A percentile compares a stretch with the other conserved stretches of the same genome.
These are phyloP conservation scores for Steinernema scapterisci DNA, from an alignment of 2,888 invertebrate genomes.

Conservation along the genomic window DNA sequence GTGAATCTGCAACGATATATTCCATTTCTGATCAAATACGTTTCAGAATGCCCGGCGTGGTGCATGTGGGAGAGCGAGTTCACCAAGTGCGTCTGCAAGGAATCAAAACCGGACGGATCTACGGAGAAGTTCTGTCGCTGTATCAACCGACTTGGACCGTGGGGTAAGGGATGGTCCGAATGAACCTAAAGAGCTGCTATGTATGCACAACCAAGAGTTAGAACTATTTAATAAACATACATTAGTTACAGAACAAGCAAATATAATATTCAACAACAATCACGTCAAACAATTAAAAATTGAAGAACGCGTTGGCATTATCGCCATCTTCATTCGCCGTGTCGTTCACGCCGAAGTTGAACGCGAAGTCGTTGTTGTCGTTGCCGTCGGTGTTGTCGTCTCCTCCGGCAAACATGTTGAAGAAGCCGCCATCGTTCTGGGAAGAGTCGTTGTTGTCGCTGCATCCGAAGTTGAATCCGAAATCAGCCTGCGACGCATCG, in stretches of 20 bases:
- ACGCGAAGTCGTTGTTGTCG: not conserved
- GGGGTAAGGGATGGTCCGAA: not conserved
- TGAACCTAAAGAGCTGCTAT: too few relatives aligned
- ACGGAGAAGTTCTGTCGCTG: not conserved
- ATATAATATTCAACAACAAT: not conserved
- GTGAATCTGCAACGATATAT: too few relatives aligned
- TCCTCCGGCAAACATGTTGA: slow-evolving; percentile 4
- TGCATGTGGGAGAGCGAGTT: slow-evolving; percentile 10
- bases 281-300: not conserved
- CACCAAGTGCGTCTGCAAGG: slow-evolving; percentile 11
- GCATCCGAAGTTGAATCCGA: slow-evolving; percentile 2
- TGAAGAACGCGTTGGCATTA: not conserved
- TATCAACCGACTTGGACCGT: not conserved
- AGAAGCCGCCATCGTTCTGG: not conserved
- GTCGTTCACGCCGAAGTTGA: slow-evolving; percentile 2
- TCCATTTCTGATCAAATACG: too few relatives aligned
- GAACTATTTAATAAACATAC: too few relatives aligned
- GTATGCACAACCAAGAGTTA: too few relatives aligned
- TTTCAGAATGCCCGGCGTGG: slow-evolving; percentile 2
- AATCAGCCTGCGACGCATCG: not conserved
- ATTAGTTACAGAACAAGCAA: not conserved
- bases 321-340: not conserved
- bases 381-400: not conserved
- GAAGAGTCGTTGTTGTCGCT: not conserved
- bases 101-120: too few relatives aligned